These are phyloP conservation scores for Sarcoramphus papa DNA, from an alignment of 2,797 vertebrate species.

Conservation along the genomic window DNA sequence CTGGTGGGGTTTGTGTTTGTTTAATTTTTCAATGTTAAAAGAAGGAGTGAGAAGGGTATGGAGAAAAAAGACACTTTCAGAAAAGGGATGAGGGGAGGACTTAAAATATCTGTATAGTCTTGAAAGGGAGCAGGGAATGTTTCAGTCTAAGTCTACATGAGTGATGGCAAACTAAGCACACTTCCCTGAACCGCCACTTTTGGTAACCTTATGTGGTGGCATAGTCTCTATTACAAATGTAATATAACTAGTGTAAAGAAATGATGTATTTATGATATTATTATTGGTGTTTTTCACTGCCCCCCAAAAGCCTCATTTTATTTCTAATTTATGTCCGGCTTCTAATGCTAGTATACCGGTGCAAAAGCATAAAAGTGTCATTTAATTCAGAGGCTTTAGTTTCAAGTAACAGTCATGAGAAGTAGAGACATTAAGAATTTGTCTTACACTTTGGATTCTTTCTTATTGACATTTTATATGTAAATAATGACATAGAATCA, in stretches of 20 bases:
- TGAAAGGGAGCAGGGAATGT: background rate
- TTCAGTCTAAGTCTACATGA: background rate
- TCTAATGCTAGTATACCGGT: background rate
- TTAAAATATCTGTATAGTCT: background rate
- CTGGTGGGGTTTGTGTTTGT: accelerated
- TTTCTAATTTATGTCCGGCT: background rate
- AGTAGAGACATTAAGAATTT: background rate
- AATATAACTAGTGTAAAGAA: background rate
- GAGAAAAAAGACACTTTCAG: background rate
- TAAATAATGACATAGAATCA: background rate
- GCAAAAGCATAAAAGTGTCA: background rate
- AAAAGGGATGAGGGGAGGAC: background rate
- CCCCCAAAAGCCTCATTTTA: background rate
- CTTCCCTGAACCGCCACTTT: background rate
- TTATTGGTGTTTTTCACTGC: background rate
- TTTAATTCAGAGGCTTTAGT: background rate
- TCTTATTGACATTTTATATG: background rate
- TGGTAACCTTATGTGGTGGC: accelerated
- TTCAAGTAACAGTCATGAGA: background rate
- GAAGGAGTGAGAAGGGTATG: background rate
- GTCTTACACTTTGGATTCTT: background rate
- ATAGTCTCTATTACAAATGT: background rate
- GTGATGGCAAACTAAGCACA: accelerated
- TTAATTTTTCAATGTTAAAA: background rate
- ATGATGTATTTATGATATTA: background rate